Base-by-base conservation (phyloP, 2,113 vertebrate species). In the Laticauda laticaudata region DNA sequence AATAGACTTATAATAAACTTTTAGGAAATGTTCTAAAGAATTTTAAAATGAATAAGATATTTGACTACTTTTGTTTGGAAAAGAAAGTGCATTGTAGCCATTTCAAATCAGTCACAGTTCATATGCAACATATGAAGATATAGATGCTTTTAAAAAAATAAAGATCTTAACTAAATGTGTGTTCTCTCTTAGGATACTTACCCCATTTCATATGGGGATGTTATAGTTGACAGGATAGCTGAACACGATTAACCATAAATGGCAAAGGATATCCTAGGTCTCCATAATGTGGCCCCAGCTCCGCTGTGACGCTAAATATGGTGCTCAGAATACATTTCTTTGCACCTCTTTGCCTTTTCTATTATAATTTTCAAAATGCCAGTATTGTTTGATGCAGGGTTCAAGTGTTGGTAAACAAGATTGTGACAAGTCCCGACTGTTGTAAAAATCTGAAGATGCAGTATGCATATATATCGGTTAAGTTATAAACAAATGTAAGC, bases 361-460 rank as follows among this genome's bases (percentile, higher is more conserved):
- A 23, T 75, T 55, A 87, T 57, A 5, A 12, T 92, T 0, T 89
- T 92, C 90, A 90, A 89, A 93, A 92, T 94, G 20, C 43, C 14
- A 2, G n/a, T 88, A 0, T 88, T 92, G 48, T 89, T 93, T 29
- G 59, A 0, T 61, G 39, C 61, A 57, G 11, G 85, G 48, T 89
- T 53, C 10, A 4, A 26, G 51, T 92, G 56, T 93, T 95, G 93
- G 91, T 94, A 11, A 92, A 57, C 5, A 39, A 89, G 53, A 55
- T 89, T 94, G 90, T 93, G 87, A 34, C 85, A 57, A 3, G 51
- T 91, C 88, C 88, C 94, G 55, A 93, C 88, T 94, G 90, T 93
- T 87, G 95, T 94, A 55, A 24, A 92, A 93, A 95, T 93, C 87
- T 96, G 88, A 95, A 96, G 94, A 93, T 94, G 75, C 57, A 89